Conservation (phyloP, 2,888 invertebrate genomes). For the Agrotis clavis region DNA sequence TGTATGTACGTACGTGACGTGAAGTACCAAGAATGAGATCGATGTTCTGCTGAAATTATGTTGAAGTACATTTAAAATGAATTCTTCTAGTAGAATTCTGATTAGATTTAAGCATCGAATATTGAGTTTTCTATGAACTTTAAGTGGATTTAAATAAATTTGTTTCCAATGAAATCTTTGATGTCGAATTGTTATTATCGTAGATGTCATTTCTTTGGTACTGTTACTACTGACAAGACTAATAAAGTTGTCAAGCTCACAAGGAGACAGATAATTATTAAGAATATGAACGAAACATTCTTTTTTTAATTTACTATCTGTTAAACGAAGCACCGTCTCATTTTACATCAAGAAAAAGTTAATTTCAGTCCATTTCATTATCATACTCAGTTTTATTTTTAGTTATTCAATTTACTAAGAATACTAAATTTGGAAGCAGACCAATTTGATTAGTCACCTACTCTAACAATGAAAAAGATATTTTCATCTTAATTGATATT, state of each 20-base stretch:
- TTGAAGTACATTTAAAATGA: conserved; percentile 24
- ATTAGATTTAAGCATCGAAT: conserved; percentile 32
- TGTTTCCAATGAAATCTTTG: neutral
- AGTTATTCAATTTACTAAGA: conserved; percentile 14
- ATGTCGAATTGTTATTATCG: neutral
- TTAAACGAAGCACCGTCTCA: neutral
- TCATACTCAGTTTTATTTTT: conserved; percentile 19
- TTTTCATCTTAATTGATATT: neutral
- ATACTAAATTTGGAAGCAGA: conserved; percentile 3
- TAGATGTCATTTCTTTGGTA: neutral
- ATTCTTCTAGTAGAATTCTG: conserved; percentile 6
- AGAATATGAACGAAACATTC: neutral
- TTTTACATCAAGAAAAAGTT: neutral
- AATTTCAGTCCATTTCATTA: conserved; percentile 1
- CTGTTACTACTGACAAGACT: neutral
- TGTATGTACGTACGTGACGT: conserved; percentile 43
- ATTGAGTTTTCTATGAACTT: conserved; percentile 38
- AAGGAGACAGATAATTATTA: neutral
- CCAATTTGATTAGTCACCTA: conserved; percentile 24
- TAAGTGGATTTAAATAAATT: conserved; percentile 6
- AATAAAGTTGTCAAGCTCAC: conserved; percentile 12
- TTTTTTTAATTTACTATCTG: neutral
- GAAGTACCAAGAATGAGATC: conserved; percentile 21
- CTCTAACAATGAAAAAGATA: neutral
- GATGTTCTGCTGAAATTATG: conserved; percentile 24